Evolutionary conservation across 2,888 invertebrate genomes (phyloP).

Genomic region (Leucophora obtusa): DNA sequence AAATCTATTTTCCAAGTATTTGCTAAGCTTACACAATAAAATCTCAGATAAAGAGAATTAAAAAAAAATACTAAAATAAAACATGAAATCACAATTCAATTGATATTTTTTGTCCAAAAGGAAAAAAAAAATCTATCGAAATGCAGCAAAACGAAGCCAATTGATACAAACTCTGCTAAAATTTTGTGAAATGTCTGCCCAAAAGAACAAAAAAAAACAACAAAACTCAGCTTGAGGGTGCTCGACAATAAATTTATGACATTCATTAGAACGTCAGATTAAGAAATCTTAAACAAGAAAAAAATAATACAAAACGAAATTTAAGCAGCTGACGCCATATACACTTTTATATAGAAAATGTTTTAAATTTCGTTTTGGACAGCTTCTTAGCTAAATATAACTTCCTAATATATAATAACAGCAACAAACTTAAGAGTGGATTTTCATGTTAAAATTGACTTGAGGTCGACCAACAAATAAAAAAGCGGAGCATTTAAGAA

Average conservation of each 20-base stretch:
- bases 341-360: neutral
- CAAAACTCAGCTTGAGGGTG: conserved; percentile 66
- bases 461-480: conserved; percentile 59
- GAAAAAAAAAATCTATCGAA: conserved; percentile 44
- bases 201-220: conserved; percentile 42
- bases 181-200: too few species aligned
- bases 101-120: conserved; percentile 61
- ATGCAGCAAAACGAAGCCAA: conserved; percentile 75
- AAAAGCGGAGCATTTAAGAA: conserved; percentile 56
- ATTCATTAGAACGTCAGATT: conserved; percentile 78
- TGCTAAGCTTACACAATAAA: conserved; percentile 45
- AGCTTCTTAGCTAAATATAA: conserved; percentile 9
- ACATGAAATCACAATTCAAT: conserved; percentile 69
- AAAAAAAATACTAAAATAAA: conserved; percentile 47
- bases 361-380: neutral
- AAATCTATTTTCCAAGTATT: conserved; percentile 43
- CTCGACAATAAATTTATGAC: conserved; percentile 77
- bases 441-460: conserved; percentile 69
- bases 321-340: conserved; percentile 75
- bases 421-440: conserved; percentile 65
- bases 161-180: conserved; percentile 51
- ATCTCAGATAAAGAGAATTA: conserved; percentile 54
- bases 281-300: conserved; percentile 73
- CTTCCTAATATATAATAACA: neutral
- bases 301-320: conserved; percentile 50